A percentile compares a stretch with the other conserved stretches of the same genome.
Evolutionary conservation across 2,888 invertebrate species (phyloP).

Genomic region (Willowsia nigromaculata): DNA sequence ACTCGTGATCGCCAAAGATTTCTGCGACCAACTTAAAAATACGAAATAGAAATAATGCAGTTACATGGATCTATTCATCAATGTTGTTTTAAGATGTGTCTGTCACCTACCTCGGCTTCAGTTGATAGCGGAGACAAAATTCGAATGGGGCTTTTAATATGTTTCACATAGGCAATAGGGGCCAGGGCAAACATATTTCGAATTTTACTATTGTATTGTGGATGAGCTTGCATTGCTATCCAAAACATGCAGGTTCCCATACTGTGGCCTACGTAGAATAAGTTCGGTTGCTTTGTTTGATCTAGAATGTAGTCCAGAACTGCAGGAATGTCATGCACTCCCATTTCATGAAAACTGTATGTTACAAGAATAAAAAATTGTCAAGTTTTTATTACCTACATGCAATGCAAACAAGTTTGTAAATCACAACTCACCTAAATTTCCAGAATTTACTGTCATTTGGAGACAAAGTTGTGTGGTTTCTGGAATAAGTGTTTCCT

Average conservation of each 20-base stretch:
- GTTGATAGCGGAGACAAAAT: slow-evolving; percentile 77
- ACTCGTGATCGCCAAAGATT: slow-evolving; percentile 72
- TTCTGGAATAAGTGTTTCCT: slow-evolving; percentile 83
- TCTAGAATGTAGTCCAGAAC: slow-evolving; percentile 60
- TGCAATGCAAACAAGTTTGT: neutral
- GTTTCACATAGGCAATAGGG: slow-evolving; percentile 73
- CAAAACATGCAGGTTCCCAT: slow-evolving; percentile 64
- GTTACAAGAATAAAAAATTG: neutral
- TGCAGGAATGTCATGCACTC: slow-evolving; percentile 59
- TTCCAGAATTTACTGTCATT: slow-evolving; percentile 80
- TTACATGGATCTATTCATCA: neutral
- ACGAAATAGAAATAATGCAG: neutral
- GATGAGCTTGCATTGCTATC: slow-evolving; percentile 31
- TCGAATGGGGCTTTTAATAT: slow-evolving; percentile 79
- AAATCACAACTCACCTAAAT: slow-evolving; percentile 79
- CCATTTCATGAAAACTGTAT: slow-evolving; percentile 65
- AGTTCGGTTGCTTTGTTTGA: neutral
- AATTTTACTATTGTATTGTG: slow-evolving; percentile 61
- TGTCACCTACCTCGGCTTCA: slow-evolving; percentile 73
- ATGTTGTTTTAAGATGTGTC: neutral
- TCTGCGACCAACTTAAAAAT: slow-evolving; percentile 31
- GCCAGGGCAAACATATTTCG: slow-evolving; percentile 55
- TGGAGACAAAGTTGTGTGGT: slow-evolving; percentile 81
- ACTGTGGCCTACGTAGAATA: slow-evolving; percentile 59
- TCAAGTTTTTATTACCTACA: neutral